A percentile compares a stretch with the other conserved stretches of the same genome.
phyloP scores from a whole-genome alignment of 2,113 vertebrate species.

The Madoqua kirkii region DNA sequence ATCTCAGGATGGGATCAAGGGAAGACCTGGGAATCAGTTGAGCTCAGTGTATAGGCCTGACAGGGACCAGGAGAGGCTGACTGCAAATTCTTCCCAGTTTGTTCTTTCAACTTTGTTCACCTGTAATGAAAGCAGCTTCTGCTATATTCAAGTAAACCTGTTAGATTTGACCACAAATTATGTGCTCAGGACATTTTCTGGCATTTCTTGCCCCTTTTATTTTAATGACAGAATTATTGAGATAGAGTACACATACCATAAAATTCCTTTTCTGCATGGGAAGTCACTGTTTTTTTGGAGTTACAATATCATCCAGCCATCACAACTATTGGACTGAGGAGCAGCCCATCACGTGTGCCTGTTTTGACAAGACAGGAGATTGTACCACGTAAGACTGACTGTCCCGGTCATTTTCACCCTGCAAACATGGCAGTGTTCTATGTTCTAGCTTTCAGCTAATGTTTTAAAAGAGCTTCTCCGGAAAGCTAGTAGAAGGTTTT shows the following conservation, averaged over 20 bases:
- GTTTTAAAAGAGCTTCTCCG: background rate
- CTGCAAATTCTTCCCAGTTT: background rate
- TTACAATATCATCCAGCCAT: background rate
- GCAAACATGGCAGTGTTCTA: background rate
- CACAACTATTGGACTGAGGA: too few relatives aligned
- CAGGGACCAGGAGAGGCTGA: too few relatives aligned
- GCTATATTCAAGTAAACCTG: background rate
- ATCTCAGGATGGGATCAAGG: accelerated
- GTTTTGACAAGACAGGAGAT: background rate
- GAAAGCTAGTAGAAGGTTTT: background rate
- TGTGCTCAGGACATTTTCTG: background rate
- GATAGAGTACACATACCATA: background rate
- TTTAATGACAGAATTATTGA: background rate
- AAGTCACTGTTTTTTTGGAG: background rate
- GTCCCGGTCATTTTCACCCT: background rate
- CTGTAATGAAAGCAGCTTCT: background rate
- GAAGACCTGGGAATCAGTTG: background rate
- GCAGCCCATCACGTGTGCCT: background rate
- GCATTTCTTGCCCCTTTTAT: background rate
- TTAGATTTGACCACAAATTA: background rate
- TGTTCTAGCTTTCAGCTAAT: background rate
- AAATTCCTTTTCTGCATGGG: background rate
- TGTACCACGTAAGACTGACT: background rate
- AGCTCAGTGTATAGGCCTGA: background rate
- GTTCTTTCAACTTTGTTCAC: background rate